Evolutionary conservation across 92 coral and sea anemone species (phyloP).

Genomic region (Ricordea florida): DNA sequence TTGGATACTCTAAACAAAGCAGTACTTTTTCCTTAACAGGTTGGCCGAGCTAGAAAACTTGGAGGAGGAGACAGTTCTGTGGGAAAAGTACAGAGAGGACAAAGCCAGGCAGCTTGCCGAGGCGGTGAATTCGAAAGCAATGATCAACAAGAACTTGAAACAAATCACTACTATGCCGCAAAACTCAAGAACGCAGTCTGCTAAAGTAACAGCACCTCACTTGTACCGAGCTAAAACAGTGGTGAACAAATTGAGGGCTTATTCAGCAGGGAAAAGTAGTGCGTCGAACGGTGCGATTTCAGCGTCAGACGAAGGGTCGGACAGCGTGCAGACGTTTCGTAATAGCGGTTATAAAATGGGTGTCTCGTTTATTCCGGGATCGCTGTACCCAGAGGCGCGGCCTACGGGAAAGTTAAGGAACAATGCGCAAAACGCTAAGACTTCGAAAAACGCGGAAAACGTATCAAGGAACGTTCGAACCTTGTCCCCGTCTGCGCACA

Average conservation of each 20-base stretch:
- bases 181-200: constrained; percentile 28
- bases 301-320: constrained; percentile 65
- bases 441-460: background rate
- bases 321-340: constrained; percentile 77
- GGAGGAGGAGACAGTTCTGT: constrained; percentile 72
- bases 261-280: constrained; percentile 62
- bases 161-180: background rate
- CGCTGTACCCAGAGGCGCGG: constrained; percentile 83
- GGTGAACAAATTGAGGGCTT: constrained; percentile 54
- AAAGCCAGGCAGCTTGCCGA: constrained; percentile 28
- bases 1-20: no score
- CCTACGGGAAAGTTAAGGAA: constrained; percentile 6
- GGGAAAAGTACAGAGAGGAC: constrained; percentile 74
- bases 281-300: constrained; percentile 31
- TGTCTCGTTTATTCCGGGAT: constrained; percentile 70
- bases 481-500: background rate
- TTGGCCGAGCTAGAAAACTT: constrained; percentile 73
- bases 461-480: background rate
- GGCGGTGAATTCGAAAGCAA: constrained; percentile 4
- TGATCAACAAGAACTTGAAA: background rate
- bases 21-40: no score
- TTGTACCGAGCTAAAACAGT: constrained; percentile 53
- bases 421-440: background rate
- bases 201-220: constrained; percentile 18
- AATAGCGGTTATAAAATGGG: constrained; percentile 77